Evolutionary conservation across 2,797 vertebrate genomes (phyloP).

Genomic region (Siniperca undulata): DNA sequence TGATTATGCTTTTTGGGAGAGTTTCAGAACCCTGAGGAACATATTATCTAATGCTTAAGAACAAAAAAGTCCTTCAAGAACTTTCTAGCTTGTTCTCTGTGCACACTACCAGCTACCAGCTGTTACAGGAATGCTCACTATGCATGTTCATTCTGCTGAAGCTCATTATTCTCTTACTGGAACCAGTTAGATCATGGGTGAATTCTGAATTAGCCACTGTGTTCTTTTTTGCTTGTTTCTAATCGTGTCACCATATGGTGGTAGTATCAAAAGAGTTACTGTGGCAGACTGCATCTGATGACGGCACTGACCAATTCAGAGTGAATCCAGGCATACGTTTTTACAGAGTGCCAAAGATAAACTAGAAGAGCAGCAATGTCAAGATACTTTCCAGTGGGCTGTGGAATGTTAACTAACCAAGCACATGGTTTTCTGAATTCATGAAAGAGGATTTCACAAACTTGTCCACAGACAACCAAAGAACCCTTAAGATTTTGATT

Average conservation of each 20-base stretch:
- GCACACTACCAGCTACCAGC: too few species aligned
- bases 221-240: background rate
- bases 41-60: background rate
- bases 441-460: too few species aligned
- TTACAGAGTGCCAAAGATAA: too few species aligned
- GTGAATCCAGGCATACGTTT: too few species aligned
- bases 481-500: too few species aligned
- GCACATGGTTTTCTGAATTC: too few species aligned
- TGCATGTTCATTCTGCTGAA: background rate
- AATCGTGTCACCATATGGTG: conserved; percentile 2
- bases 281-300: background rate
- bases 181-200: background rate
- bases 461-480: too few species aligned
- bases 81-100: background rate
- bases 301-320: too few species aligned
- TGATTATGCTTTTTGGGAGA: background rate
- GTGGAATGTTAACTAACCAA: too few species aligned
- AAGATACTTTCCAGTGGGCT: too few species aligned
- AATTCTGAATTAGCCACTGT: too few species aligned
- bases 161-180: background rate
- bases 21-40: background rate
- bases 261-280: background rate
- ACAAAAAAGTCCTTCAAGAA: background rate
- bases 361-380: too few species aligned
- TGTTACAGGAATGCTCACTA: background rate